Evolutionary conservation across 2,888 invertebrate species (phyloP).

Genomic region (Malthinus seriepunctatus): DNA sequence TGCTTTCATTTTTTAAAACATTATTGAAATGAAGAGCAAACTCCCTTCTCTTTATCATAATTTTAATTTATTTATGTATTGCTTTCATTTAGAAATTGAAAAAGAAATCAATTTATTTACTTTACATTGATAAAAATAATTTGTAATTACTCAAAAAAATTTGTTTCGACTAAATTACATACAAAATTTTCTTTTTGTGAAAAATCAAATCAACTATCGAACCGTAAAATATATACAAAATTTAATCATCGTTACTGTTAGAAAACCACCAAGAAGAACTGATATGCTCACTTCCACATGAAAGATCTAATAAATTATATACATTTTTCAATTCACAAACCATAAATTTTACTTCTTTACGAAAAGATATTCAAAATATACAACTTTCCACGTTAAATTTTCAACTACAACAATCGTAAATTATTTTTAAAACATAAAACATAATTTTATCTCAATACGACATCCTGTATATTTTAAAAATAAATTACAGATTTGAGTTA

Average conservation of each 20-base stretch:
- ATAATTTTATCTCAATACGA: not conserved
- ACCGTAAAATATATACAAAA: no score
- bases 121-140: not conserved
- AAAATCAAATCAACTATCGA: no score
- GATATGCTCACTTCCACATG: not conserved
- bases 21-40: conserved; percentile 17
- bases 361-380: no score
- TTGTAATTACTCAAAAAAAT: no score
- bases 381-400: no score
- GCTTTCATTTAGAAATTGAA: conserved; percentile 35
- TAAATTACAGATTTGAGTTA: no score
- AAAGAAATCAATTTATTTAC: not conserved
- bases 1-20: conserved; percentile 15
- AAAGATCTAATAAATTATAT: not conserved
- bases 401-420: no score
- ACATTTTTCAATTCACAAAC: no score
- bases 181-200: no score
- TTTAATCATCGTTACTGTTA: not conserved
- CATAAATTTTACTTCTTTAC: no score
- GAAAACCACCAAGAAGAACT: conserved; percentile 1
- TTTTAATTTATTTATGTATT: conserved; percentile 30
- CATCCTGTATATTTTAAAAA: not conserved
- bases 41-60: conserved; percentile 30
- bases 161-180: no score
- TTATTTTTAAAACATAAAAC: no score